Evolutionary conservation across 2,888 invertebrate species (phyloP), one percentile per base, ranked within the genome.

Genomic region (Sympetrum striolatum): DNA sequence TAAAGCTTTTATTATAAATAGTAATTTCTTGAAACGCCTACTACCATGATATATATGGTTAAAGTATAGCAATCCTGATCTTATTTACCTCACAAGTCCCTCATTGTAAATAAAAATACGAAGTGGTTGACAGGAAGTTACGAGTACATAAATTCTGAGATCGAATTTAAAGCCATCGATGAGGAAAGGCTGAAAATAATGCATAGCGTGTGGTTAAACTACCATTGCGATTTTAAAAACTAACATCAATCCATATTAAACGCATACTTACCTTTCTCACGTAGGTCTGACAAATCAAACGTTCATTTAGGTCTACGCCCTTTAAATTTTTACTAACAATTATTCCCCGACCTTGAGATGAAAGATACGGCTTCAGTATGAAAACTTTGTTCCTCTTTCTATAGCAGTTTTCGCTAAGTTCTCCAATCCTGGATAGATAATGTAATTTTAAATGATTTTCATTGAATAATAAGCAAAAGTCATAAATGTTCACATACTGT

Each of bases 161-260:
- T 98, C 98, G 93, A 98, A 98, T 94, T 98, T 98, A 93, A 97
- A 98, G 1, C 98, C 98, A 93, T 98, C 98, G 31, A 98, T 97
- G 81, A 98, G 95, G 92, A 97, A 97, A 0, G 98, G 98, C 95
- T 97, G 93, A 22, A 93, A 93, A 91, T 90, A 90, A 91, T 64
- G 6, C n/a, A 64, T 22, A 25, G 4, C 22, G 18, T 2, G 25
- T 8, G 0, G 64, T 64, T n/a, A n/a, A 10, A 64, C n/a, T 22
- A 64, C 8, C n/a, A 64, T 12, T 64, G 4, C n/a, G 6, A 64
- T n/a, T n/a, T 25, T 25, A n/a, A n/a, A 22, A n/a, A 25, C 0
- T n/a, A 64, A 2, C 2, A 1, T 58, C 14, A 1, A 53, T 25
- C n/a, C 4, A 8, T 82, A 15, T 22, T 58, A 12, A 31, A 82